Percentiles rank a stretch among this genome's conserved stretches.
These are phyloP conservation scores for Melieria crassipennis DNA, from an alignment of 2,888 invertebrate species.

Conservation along the genomic window DNA sequence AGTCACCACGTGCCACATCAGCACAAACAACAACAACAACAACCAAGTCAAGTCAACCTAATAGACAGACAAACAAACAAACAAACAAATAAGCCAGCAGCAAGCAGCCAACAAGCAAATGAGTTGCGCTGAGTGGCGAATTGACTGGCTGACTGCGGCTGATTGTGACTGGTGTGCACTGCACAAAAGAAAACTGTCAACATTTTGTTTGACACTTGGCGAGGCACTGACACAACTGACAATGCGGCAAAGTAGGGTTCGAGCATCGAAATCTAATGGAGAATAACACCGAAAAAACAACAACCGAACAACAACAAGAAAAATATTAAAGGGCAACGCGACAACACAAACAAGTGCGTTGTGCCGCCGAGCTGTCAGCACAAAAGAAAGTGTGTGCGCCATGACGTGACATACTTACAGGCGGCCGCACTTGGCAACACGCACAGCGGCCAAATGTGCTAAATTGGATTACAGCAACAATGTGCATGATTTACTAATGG, in stretches of 20 bases:
- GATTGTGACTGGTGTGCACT: slow-evolving; percentile 10
- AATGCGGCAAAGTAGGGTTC: no score
- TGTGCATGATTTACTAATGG: slow-evolving; percentile 24
- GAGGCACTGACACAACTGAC: slow-evolving; percentile 1
- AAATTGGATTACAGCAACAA: no score
- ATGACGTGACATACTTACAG: no score
- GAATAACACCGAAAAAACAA: no score
- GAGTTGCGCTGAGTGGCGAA: background rate
- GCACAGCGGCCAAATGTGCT: no score
- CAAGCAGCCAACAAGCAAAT: background rate
- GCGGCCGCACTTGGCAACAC: no score
- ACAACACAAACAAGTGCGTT: no score
- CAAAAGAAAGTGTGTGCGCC: no score
- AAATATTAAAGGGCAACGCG: no score
- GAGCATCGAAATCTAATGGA: no score
- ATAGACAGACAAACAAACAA: background rate
- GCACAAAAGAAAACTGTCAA: slow-evolving; percentile 33
- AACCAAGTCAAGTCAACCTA: background rate
- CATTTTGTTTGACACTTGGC: slow-evolving; percentile 30
- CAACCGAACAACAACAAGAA: no score
- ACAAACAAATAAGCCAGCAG: background rate
- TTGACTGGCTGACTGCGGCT: slow-evolving; percentile 11
- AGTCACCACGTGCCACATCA: slow-evolving; percentile 11
- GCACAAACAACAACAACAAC: slow-evolving; percentile 1
- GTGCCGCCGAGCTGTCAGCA: no score